A percentile compares a stretch with the other conserved stretches of the same genome.
These are phyloP conservation scores for Netelia virgata DNA, from an alignment of 2,888 invertebrate genomes.

Conservation along the genomic window DNA sequence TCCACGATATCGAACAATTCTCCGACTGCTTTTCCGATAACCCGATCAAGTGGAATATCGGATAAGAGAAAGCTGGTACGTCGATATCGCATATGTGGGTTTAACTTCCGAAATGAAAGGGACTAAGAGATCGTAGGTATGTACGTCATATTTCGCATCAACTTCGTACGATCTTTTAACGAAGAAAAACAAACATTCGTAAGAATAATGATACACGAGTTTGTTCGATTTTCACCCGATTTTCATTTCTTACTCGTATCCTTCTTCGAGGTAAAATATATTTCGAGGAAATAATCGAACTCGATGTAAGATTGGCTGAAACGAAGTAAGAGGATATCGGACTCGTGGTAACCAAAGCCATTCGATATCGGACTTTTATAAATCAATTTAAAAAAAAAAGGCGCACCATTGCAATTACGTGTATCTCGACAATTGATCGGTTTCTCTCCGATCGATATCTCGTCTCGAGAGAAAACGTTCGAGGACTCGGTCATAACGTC, in stretches of 20 bases:
- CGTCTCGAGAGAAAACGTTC: conserved; percentile 16
- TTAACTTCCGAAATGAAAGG: background rate
- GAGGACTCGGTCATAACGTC: background rate
- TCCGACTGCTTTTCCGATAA: conserved; percentile 9
- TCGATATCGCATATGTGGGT: conserved; percentile 1
- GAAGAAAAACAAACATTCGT: too few relatives aligned
- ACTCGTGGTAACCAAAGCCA: background rate
- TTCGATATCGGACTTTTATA: background rate
- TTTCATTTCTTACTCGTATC: too few relatives aligned
- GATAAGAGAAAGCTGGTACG: conserved; percentile 7
- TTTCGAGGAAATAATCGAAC: too few relatives aligned
- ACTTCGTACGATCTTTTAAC: background rate
- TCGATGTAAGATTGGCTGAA: too few relatives aligned
- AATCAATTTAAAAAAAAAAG: background rate
- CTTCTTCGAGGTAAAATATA: too few relatives aligned
- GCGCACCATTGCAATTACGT: background rate
- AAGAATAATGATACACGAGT: too few relatives aligned
- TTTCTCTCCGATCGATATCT: background rate
- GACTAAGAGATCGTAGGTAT: background rate
- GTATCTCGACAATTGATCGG: background rate
- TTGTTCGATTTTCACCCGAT: too few relatives aligned
- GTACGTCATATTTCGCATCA: background rate
- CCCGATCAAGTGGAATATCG: conserved; percentile 49
- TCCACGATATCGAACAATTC: conserved; percentile 16
- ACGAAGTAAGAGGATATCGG: too few relatives aligned